Base-by-base conservation (phyloP, 2,888 invertebrate genomes). In the Epirrhoe tristata region DNA sequence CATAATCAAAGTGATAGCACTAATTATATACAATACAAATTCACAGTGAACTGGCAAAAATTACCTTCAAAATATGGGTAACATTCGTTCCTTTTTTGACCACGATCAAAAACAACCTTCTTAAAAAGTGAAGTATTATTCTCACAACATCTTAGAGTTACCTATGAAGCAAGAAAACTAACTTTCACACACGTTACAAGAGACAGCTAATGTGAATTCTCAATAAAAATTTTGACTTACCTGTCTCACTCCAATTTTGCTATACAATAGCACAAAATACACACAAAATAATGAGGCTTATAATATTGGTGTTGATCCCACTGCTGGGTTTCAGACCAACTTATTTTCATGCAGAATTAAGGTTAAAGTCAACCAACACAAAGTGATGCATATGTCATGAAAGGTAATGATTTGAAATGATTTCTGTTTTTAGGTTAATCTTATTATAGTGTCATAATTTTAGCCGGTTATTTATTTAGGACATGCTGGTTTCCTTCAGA, bases 221-320 rank as follows among this genome's bases (percentile, higher is more conserved):
- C n/a, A 48, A 46, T 14, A 57, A 12, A n/a, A n/a, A 32, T 58
- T 58, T 58, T 31, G 57, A 63, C 63, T 63, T 53, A 63, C 63
- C 52, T 58, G 52, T n/a, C 46, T 24, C 10, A 46, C 43, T 63
- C 63, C 63, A 58, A 52, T 58, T 46, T 34, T 7, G 46, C 51
- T 63, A 43, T 43, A n/a, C 48, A 48, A 52, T 34, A 57, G 32
- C 39, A 14, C 6, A 24, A 1, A 36, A 43, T 16, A 52, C 8
- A 56, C 32, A 32, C 12, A 36, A 14, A 7, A 52, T 12, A 60
- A 43, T 43, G 12, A 10, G n/a, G 48, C 16, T 31, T 34, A 6
- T 12, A 5, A 43, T 43, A 46, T 31, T 6, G 14, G 32, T 43
- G 32, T 32, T 58, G 10, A 31, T 32, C 8, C 8, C 7, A 46